phyloP scores from a whole-genome alignment of 2,113 vertebrate species.

The Trachemys scripta region DNA sequence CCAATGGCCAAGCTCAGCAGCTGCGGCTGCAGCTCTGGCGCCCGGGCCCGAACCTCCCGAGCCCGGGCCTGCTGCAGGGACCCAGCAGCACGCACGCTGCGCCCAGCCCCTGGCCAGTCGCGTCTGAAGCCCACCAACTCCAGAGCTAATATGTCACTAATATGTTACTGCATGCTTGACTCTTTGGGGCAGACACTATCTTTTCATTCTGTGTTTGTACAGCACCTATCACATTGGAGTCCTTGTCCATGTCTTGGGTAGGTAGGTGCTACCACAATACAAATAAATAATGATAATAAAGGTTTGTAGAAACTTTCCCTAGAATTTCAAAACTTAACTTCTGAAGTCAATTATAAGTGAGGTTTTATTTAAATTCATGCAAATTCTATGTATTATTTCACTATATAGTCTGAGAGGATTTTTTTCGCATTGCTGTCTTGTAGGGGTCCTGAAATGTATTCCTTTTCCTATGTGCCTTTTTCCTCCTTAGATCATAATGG shows the following conservation, averaged over 20 bases:
- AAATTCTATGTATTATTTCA: not conserved
- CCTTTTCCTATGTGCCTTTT: not conserved
- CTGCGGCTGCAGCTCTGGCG: too few species aligned
- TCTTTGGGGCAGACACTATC: not conserved
- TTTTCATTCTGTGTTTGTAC: not conserved
- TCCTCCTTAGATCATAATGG: conserved; percentile 94
- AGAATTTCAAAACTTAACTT: conserved; percentile 34
- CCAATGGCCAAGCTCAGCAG: too few species aligned
- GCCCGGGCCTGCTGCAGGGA: too few species aligned
- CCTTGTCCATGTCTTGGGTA: not conserved
- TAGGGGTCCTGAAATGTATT: not conserved
- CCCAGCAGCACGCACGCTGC: too few species aligned
- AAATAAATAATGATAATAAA: conserved; percentile 28
- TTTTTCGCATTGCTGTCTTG: not conserved
- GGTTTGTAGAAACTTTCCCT: conserved; percentile 39
- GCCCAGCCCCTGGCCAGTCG: too few species aligned
- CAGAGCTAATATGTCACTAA: not conserved
- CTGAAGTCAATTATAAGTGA: not conserved
- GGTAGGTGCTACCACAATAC: conserved; percentile 29
- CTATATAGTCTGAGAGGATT: conserved; percentile 14
- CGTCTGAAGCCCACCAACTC: not conserved
- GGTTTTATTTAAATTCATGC: not conserved
- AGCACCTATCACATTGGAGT: conserved; percentile 14
- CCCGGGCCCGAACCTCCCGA: too few species aligned
- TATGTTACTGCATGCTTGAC: not conserved